Base-by-base conservation (phyloP, 2,888 invertebrate genomes). In the Caenorhabditis sp. region DNA sequence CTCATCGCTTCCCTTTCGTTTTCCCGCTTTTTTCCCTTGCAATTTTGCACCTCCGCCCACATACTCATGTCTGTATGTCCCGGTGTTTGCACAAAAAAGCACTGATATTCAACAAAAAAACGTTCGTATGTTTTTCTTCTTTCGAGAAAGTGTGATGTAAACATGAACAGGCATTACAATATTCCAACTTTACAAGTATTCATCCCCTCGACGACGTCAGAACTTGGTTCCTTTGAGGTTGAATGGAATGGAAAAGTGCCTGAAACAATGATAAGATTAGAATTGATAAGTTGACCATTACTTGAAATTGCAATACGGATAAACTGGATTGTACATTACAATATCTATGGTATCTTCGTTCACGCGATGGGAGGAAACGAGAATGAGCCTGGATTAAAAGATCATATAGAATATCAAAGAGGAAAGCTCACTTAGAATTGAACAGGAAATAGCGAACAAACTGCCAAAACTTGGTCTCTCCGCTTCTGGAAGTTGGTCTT, bases 101-200 rank as follows among this genome's bases (percentile, higher is more conserved):
- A 76, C 67, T 76, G 76, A 67, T 76, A 76, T 65, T 51, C 74
- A 74, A 72, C 65, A 56, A 77, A n/a, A n/a, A 70, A 69, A 65
- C 64, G 70, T 65, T 70, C 70, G 78, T 71, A 67, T 62, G 44
- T 70, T 32, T 78, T 64, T 56, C 18, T 58, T 64, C 51, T 5
- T 13, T 5, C 40, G 13, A 61, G 51, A 67, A 60, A 37, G 44
- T n/a, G 32, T 50, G 44, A 62, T 47, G 47, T 24, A 70, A 37
- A 61, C 40, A 58, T 20, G 32, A 20, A 35, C 20, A 15, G 62
- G n/a, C n/a, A n/a, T n/a, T n/a, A n/a, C n/a, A n/a, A n/a, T n/a
- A n/a, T n/a, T n/a, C n/a, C n/a, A n/a, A n/a, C n/a, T 62, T 56
- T 44, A 44, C 22, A 64, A 56, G 37, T 70, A 51, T 47, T 9